Base-by-base conservation (phyloP, 2,113 vertebrate genomes). In the Sterna hirundo region DNA sequence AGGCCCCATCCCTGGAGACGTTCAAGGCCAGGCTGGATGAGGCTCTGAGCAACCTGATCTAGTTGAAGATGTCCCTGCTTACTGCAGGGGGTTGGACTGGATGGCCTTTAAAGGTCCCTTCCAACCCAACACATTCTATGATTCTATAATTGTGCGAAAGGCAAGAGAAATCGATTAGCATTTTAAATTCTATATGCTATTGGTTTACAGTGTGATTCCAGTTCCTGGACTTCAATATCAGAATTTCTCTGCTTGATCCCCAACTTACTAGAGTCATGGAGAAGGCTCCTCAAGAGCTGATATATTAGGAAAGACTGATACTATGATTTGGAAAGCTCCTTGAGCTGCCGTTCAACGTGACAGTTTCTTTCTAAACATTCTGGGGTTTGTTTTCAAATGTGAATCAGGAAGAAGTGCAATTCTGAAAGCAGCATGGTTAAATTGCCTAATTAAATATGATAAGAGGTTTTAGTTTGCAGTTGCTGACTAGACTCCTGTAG, bases 401-500 rank as follows among this genome's bases (percentile, higher is more conserved):
- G 86, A 79, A 79, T 95, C 29, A 72, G 49, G 40, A 94, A 88
- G 60, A 94, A 49, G 26, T 95, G 49, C 61, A 87, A 22, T 94
- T 94, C 70, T 87, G 74, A 94, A 97, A 93, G 91, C 86, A 95
- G 74, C 65, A 64, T 89, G 57, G 69, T 82, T 89, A 94, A 89
- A 93, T 93, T 94, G 70, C 74, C 81, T 95, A 94, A 96, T 96
- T 96, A 94, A 95, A 93, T 84, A 87, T 78, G 72, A 84, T 94
- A 79, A 81, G 32, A 6, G 1, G 72, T 71, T 94, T 97, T 93
- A 71, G 81, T 89, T 96, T 96, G 88, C 94, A 89, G n/a, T 86
- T 94, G 72, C 86, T 89, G 89, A 93, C 83, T 95, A 75, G 64
- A 86, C 40, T 94, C 77, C 86, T 79, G 38, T 68, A 84, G 77